Percentiles rank a stretch among this genome's conserved stretches.
Evolutionary conservation across 2,113 vertebrate species (phyloP).

Genomic region (Polypterus senegalus): DNA sequence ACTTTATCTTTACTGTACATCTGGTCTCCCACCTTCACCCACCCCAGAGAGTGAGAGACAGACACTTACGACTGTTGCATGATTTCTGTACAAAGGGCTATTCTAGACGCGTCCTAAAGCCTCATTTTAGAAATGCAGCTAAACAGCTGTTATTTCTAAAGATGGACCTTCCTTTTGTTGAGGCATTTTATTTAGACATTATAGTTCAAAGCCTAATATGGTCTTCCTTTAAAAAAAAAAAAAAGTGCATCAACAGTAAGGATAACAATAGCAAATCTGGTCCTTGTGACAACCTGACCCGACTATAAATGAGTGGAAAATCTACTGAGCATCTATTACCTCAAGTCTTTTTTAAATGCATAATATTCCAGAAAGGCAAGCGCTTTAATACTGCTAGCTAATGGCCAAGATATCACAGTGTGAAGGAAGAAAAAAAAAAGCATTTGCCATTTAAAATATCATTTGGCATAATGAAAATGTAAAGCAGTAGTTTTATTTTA

Average conservation of each 20-base stretch:
- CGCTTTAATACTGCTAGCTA: constrained; percentile 40
- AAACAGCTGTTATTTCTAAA: constrained; percentile 16
- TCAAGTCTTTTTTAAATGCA: constrained; percentile 48
- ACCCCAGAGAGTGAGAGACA: no score
- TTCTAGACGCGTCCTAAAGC: constrained; percentile 8
- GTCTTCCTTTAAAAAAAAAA: constrained; percentile 32
- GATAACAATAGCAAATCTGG: constrained; percentile 52
- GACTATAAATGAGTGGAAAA: constrained; percentile 56
- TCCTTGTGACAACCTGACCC: constrained; percentile 51
- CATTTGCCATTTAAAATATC: constrained; percentile 97
- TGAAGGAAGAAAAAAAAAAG: constrained; percentile 34
- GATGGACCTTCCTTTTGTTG: constrained; percentile 7
- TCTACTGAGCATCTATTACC: constrained; percentile 28
- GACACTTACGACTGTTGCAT: no score
- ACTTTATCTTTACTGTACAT: no score
- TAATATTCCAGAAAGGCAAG: constrained; percentile 11
- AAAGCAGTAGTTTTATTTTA: constrained; percentile 93
- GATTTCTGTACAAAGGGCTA: background rate
- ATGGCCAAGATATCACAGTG: constrained; percentile 31
- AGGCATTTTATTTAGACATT: constrained; percentile 53
- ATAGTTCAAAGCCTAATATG: constrained; percentile 47
- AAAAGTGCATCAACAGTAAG: constrained; percentile 4
- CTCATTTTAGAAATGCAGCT: constrained; percentile 8
- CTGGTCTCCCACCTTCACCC: no score
- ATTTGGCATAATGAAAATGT: constrained; percentile 97